phyloP scores from a whole-genome alignment of 2,888 invertebrate species.

The Plagodis pulveraria region DNA sequence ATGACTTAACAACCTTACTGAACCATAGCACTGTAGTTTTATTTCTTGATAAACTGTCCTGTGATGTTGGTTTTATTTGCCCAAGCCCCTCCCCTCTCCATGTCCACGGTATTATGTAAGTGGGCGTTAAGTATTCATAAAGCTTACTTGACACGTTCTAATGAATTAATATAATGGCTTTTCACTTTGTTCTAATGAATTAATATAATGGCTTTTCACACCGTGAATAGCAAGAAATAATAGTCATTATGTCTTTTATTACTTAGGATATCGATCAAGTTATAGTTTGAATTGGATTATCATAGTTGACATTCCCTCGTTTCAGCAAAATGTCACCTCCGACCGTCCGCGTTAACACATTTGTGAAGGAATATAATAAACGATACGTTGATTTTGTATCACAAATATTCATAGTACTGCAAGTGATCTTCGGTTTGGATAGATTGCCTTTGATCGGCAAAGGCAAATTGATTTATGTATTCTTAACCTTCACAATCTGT shows the following conservation, averaged over 20 bases:
- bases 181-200: slow-evolving; percentile 41
- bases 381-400: slow-evolving; percentile 52
- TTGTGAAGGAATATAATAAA: slow-evolving; percentile 43
- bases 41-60: too few relatives aligned
- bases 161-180: slow-evolving; percentile 46
- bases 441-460: slow-evolving; percentile 48
- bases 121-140: not conserved
- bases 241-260: slow-evolving; percentile 20
- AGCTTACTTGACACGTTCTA: slow-evolving; percentile 27
- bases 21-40: too few relatives aligned
- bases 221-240: slow-evolving; percentile 20
- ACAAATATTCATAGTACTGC: slow-evolving; percentile 49
- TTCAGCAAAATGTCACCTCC: slow-evolving; percentile 46
- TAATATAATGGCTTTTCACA: slow-evolving; percentile 40
- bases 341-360: slow-evolving; percentile 54
- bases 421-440: slow-evolving; percentile 48
- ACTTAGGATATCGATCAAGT: slow-evolving; percentile 21
- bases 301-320: slow-evolving; percentile 4
- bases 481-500: slow-evolving; percentile 41
- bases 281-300: slow-evolving; percentile 10
- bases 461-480: slow-evolving; percentile 33
- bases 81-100: too few relatives aligned
- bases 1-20: too few relatives aligned
- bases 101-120: not conserved
- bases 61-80: too few relatives aligned